These are phyloP conservation scores for Myotis daubentonii DNA, from an alignment of 2,797 vertebrate genomes.

Conservation along the genomic window DNA sequence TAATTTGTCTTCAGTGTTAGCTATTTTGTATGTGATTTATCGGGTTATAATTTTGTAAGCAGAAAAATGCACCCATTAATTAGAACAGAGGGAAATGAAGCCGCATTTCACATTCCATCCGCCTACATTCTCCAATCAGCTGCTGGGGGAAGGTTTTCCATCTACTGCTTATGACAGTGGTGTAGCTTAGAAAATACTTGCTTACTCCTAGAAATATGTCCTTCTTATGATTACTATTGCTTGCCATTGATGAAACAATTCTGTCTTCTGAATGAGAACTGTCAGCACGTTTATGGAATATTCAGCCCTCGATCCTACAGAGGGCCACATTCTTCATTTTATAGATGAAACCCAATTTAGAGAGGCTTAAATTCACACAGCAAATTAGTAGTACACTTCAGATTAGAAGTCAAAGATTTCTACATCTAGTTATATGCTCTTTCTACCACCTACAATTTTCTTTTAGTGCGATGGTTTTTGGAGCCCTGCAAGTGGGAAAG, in stretches of 20 bases:
- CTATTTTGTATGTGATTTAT: background rate
- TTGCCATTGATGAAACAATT: background rate
- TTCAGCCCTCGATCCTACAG: background rate
- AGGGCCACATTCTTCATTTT: background rate
- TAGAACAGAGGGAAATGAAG: background rate
- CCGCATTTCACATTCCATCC: background rate
- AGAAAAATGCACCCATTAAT: slow-evolving; percentile 4
- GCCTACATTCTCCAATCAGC: background rate
- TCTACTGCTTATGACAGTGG: background rate
- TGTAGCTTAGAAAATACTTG: background rate
- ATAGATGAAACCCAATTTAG: background rate
- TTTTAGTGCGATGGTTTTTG: background rate
- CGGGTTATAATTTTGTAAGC: background rate
- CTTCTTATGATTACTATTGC: background rate
- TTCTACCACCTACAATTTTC: background rate
- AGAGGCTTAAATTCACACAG: background rate
- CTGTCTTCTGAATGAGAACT: slow-evolving; percentile 9
- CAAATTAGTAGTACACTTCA: slow-evolving; percentile 2
- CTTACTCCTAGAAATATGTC: background rate
- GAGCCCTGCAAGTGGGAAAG: background rate
- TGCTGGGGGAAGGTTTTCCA: background rate
- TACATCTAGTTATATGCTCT: background rate
- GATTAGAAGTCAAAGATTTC: background rate
- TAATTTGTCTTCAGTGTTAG: background rate
- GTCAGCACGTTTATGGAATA: background rate